Evolutionary conservation across 1,140 invertebrate species (phyloP), one percentile per base, ranked within the genome.

Genomic region (Orchesella cincta): DNA sequence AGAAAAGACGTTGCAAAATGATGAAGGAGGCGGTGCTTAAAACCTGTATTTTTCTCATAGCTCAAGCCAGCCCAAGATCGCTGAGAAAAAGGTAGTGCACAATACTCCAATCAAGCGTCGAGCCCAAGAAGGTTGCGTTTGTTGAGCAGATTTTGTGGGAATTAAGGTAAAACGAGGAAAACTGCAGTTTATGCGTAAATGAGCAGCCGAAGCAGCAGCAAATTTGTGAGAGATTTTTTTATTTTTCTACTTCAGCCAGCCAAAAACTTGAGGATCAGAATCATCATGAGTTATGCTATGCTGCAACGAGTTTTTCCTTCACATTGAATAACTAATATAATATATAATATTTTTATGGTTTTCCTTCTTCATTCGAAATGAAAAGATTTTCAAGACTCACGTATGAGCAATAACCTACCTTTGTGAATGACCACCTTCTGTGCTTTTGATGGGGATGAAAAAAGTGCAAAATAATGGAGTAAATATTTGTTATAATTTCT

Each of bases 51-150:
- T n/a, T 67, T 67, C 62, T 33, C 31, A 67, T 33, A 5, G 8
- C 23, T 12, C 5, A 16, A 57, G 54, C n/a, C n/a, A n/a, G n/a
- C n/a, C n/a, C n/a, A n/a, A n/a, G n/a, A n/a, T n/a, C n/a, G n/a
- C n/a, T n/a, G n/a, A n/a, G n/a, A n/a, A n/a, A n/a, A n/a, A n/a
- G n/a, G n/a, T 33, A 29, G 62, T 67, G 62, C 62, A 33, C 62
- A 67, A 67, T 67, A 67, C 2, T 67, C 62, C 62, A 67, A 67
- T 67, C 62, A 67, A 67, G 62, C 62, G 62, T 31, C 62, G 62
- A 67, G 26, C 8, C 62, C 18, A 46, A 46, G 39, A 46, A 46
- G 39, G 18, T 46, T 46, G 39, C 18, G 39, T 46, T 18, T 46
- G 5, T 18, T 46, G 39, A 8, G 39, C 18, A 8, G 39, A 46